Evolutionary conservation across 1,140 invertebrate genomes (phyloP).

Genomic region (Procambarus clarkii): DNA sequence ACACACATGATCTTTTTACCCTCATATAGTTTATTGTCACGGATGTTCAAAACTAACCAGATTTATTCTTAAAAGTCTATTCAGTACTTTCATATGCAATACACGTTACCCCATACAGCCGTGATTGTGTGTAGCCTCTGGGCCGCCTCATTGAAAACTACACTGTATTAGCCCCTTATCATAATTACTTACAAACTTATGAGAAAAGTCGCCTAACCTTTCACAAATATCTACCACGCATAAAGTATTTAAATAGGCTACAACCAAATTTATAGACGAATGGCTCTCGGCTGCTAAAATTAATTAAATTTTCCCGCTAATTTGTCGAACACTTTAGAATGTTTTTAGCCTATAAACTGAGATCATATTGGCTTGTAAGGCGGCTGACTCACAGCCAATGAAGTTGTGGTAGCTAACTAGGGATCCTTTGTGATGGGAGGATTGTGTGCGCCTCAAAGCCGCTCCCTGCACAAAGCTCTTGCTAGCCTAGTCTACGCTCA

Average conservation of each 20-base stretch:
- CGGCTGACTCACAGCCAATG: background rate
- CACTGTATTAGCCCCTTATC: too few species aligned
- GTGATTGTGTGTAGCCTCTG: too few species aligned
- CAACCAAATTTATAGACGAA: background rate
- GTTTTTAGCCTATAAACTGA: background rate
- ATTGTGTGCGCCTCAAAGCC: background rate
- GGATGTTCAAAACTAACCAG: too few species aligned
- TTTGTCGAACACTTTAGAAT: background rate
- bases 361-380: background rate
- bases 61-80: too few species aligned
- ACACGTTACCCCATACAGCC: too few species aligned
- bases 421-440: background rate
- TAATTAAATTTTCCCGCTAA: background rate
- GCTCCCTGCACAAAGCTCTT: conserved; percentile 7
- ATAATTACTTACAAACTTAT: background rate
- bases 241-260: background rate
- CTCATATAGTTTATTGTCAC: too few species aligned
- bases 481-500: background rate
- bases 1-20: too few species aligned
- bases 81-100: too few species aligned
- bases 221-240: background rate
- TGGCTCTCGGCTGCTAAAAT: background rate
- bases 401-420: background rate
- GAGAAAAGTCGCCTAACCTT: background rate
- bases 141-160: too few species aligned